Conservation (phyloP, 1,140 invertebrate genomes). For the Philaenus spumarius region DNA sequence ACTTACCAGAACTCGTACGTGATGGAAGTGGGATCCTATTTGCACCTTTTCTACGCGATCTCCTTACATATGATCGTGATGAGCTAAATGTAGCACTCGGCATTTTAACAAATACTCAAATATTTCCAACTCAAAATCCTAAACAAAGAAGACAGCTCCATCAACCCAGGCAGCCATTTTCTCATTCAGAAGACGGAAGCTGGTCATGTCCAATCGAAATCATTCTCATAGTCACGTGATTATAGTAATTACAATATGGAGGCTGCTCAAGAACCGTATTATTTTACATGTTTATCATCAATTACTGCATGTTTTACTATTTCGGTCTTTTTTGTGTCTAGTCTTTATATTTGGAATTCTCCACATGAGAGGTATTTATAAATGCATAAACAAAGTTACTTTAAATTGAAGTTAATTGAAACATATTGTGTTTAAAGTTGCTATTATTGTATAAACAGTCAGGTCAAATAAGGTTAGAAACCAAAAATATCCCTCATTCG, state of each 20-base stretch:
- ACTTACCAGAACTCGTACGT: constrained; percentile 63
- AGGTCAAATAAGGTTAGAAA: too few relatives aligned
- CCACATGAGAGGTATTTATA: constrained; percentile 57
- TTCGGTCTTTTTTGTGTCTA: constrained; percentile 68
- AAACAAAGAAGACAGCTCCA: constrained; percentile 58
- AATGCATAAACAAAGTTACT: not conserved
- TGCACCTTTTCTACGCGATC: constrained; percentile 77
- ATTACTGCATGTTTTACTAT: constrained; percentile 55
- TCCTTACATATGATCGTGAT: constrained; percentile 75
- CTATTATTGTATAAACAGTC: not conserved
- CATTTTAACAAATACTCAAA: constrained; percentile 52
- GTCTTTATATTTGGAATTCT: constrained; percentile 75
- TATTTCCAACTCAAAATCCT: constrained; percentile 33
- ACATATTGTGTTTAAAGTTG: not conserved
- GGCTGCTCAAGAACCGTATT: constrained; percentile 18
- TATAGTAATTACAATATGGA: constrained; percentile 40
- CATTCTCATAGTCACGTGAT: constrained; percentile 26
- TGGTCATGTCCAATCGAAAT: constrained; percentile 20
- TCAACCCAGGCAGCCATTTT: constrained; percentile 57
- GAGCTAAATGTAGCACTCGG: constrained; percentile 84
- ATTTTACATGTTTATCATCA: constrained; percentile 26
- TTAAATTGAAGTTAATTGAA: not conserved
- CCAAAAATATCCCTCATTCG: not conserved
- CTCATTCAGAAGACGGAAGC: constrained; percentile 36
- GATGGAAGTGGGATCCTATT: constrained; percentile 74